phyloP scores from a whole-genome alignment of 1,140 invertebrate genomes.

The Lordiphosa collinella region DNA sequence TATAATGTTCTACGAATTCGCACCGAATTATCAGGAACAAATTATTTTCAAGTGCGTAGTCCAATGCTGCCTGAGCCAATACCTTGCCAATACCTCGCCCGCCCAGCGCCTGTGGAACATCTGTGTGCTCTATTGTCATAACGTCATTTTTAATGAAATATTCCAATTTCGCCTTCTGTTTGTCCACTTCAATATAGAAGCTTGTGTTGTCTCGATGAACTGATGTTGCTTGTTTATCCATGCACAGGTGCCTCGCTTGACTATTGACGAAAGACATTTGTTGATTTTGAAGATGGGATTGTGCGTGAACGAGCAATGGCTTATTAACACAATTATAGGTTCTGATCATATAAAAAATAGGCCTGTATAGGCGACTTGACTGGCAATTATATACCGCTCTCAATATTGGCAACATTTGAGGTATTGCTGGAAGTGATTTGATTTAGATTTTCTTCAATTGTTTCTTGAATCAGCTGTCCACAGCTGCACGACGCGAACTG shows the following conservation, averaged over 20 bases:
- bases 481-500: too few relatives aligned
- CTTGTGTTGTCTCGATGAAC: background rate
- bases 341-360: too few relatives aligned
- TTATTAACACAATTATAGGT: too few relatives aligned
- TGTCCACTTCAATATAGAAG: conserved; percentile 3
- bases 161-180: background rate
- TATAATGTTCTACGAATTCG: conserved; percentile 25
- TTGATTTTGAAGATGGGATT: background rate
- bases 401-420: too few relatives aligned
- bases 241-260: background rate
- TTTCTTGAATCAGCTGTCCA: too few relatives aligned
- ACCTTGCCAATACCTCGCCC: conserved; percentile 4
- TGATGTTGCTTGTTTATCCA: background rate
- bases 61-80: conserved; percentile 19
- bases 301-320: background rate
- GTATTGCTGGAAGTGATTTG: too few relatives aligned
- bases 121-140: conserved; percentile 1
- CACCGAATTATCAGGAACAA: conserved; percentile 21
- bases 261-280: background rate
- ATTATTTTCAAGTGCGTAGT: conserved; percentile 16
- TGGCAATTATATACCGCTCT: too few relatives aligned
- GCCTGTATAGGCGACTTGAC: too few relatives aligned
- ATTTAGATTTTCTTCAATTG: too few relatives aligned
- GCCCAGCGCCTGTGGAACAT: background rate
- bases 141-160: conserved; percentile 1